phyloP scores from a whole-genome alignment of 2,888 invertebrate species.

The Dicycla oo region DNA sequence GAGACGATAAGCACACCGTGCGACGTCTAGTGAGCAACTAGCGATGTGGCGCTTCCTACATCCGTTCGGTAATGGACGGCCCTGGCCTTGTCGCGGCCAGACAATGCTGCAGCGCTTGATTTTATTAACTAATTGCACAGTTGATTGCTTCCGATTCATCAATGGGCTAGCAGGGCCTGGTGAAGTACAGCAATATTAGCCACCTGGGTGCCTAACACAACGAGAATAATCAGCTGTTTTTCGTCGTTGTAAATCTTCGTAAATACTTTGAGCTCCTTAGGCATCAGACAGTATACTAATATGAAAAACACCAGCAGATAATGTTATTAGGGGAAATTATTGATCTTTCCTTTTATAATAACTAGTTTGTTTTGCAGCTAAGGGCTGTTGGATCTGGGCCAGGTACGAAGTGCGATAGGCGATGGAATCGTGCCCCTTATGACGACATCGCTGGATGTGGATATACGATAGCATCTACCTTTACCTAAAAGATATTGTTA shows the following conservation, averaged over 20 bases:
- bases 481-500: not conserved
- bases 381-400: slow-evolving; percentile 25
- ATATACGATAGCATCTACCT: not conserved
- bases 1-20: slow-evolving; percentile 61
- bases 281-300: not conserved
- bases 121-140: slow-evolving; percentile 71
- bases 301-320: not conserved
- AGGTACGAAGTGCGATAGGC: slow-evolving; percentile 5
- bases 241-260: not conserved
- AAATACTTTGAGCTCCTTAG: not conserved
- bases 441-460: slow-evolving; percentile 11
- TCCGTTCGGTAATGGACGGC: slow-evolving; percentile 72
- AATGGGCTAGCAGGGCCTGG: slow-evolving; percentile 28
- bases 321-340: not conserved
- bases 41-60: slow-evolving; percentile 76
- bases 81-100: slow-evolving; percentile 75
- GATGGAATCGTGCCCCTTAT: slow-evolving; percentile 4
- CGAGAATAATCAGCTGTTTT: not conserved
- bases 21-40: slow-evolving; percentile 74
- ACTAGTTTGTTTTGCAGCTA: not conserved
- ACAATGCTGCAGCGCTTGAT: slow-evolving; percentile 71
- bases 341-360: not conserved
- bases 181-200: not conserved
- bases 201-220: not conserved
- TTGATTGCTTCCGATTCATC: slow-evolving; percentile 64